Percentiles rank a stretch among this genome's conserved stretches.
phyloP scores from a whole-genome alignment of 2,113 vertebrate species.

The Sapajus apella region DNA sequence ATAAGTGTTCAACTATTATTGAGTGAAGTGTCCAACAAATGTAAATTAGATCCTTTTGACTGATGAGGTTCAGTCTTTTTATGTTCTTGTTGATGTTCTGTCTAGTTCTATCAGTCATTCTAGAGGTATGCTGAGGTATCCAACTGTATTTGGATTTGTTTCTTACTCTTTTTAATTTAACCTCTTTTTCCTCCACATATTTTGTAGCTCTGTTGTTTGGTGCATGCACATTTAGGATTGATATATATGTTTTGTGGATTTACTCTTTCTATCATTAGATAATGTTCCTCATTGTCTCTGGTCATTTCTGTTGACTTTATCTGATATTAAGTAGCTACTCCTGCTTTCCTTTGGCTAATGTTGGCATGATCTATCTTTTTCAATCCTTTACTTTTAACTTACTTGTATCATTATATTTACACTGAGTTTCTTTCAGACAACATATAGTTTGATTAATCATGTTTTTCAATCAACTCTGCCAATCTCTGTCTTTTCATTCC shows the following conservation, averaged over 20 bases:
- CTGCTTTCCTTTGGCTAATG: background rate
- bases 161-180: background rate
- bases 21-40: background rate
- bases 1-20: background rate
- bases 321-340: background rate
- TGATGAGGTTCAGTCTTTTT: background rate
- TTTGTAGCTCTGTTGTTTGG: background rate
- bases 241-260: background rate
- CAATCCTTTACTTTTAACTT: background rate
- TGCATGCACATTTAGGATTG: background rate
- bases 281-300: background rate
- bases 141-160: background rate
- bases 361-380: background rate
- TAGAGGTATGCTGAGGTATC: background rate
- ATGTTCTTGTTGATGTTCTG: background rate
- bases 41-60: background rate
- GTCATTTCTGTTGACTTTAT: background rate
- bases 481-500: background rate
- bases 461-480: background rate
- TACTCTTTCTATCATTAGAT: background rate
- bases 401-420: background rate
- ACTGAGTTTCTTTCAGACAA: background rate
- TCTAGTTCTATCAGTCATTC: background rate
- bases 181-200: background rate
- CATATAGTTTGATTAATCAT: background rate